Evolutionary conservation across 1,140 invertebrate genomes (phyloP), one percentile per base, ranked within the genome.

Genomic region (Trachelipus rathkii): DNA sequence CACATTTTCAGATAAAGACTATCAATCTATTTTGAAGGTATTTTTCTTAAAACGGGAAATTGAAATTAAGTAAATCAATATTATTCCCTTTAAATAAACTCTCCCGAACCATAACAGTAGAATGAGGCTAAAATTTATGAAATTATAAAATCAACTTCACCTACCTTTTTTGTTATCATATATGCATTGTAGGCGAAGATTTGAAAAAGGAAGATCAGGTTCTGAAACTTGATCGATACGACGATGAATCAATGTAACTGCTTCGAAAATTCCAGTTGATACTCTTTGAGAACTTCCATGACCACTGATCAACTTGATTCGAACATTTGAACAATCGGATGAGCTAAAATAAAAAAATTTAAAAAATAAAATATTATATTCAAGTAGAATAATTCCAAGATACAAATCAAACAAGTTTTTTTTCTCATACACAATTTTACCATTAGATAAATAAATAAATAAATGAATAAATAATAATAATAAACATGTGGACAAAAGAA

Each of bases 181-280:
- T 11, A 80, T 71, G 33, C 73, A 72, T 44, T 66, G 70, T 11
- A 80, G 66, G 50, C 71, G 74, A 33, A 80, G 72, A 68, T 80
- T 80, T 21, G 77, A 78, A 50, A 80, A 80, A 10, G 79, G 79
- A 44, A 78, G 75, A 53, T 78, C 77, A 33, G 77, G 77, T 23
- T 78, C 77, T 33, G 44, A 75, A 44, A 46, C 75, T 60, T 78
- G 77, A 68, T 78, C 77, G 23, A 74, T 69, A 19, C 73, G 73
- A 44, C 77, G 77, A 19, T 78, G 77, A 69, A 78, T 75, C 11
- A 78, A 66, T 0, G 77, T 75, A 53, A 78, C 73, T 10, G 77
- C 77, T 45, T 78, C 77, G 46, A 78, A 78, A 11, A 78, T 66
- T 72, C 72, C 72, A 4, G 73, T 45, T 13, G 77, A 74, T 19